Base-by-base conservation (phyloP, 2,888 invertebrate species). In the Monoplex corrugatus region DNA sequence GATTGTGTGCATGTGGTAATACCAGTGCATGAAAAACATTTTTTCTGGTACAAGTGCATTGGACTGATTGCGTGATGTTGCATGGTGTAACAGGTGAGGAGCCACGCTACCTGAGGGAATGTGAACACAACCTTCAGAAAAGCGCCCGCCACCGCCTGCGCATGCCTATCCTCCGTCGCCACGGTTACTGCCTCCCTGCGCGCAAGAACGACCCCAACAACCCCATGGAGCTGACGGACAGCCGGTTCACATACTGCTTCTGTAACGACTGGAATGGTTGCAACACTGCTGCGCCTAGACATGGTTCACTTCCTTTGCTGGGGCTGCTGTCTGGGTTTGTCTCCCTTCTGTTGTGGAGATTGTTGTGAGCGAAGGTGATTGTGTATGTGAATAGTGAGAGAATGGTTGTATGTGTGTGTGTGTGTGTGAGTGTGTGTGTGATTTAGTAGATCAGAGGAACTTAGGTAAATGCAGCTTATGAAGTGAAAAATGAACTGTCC, bases 221-320 rank as follows among this genome's bases (percentile, higher is more conserved):
- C 75, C 95, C 95, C 0, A 86, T 92, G 40, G 86, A 92, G 40
- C 90, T 92, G 0, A 92, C 91, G 6, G 94, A 95, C 89, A 88
- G 91, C 23, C 92, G 93, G 23, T 95, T 93, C 43, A 90, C 92
- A 32, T 96, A 96, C 92, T 96, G 96, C 89, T 96, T 95, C 93
- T 96, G 96, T 90, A 96, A 96, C 91, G 96, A 96, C 89, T 95
- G 94, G 93, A 95, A 95, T 89, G 96, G 96, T 28, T 96, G 96
- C 91, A 96, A 96, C 91, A 90, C 93, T 16, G 95, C 93, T 16
- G 28, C 89, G 16, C 40, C 63, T 28, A 16, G 43, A 3, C 72
- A 57, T 10, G 85, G 87, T 38, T 90, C 89, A 10, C 16, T 86
- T 35, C 50, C 87, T 80, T 82, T 43, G 40, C 57, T 90, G 45